A percentile compares a stretch with the other conserved stretches of the same genome.
These are phyloP conservation scores for Pseudopipra pipra DNA, from an alignment of 2,113 vertebrate genomes.

Conservation along the genomic window DNA sequence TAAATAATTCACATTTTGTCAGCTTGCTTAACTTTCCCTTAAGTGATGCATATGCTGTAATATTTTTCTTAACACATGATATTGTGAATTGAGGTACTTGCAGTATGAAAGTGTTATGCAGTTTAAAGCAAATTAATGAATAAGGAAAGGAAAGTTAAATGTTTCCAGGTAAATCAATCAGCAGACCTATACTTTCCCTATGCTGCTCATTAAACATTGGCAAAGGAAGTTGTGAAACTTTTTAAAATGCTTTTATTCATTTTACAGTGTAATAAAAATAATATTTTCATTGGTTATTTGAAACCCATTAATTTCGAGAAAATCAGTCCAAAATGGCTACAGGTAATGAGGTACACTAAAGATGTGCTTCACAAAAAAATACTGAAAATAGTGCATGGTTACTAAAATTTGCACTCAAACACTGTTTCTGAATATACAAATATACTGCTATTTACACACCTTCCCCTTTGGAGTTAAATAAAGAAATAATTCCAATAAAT, in stretches of 20 bases:
- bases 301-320: not conserved
- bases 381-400: not conserved
- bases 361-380: not conserved
- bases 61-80: not conserved
- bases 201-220: not conserved
- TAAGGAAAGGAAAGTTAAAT: not conserved
- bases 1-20: slow-evolving; percentile 33
- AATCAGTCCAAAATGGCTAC: not conserved
- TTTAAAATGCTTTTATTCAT: not conserved
- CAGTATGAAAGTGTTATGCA: not conserved
- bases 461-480: not conserved
- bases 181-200: not conserved
- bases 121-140: not conserved
- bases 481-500: slow-evolving; percentile 15
- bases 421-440: not conserved
- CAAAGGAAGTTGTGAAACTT: not conserved
- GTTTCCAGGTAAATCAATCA: not conserved
- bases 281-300: not conserved
- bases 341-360: not conserved
- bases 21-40: not conserved
- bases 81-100: not conserved
- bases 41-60: not conserved
- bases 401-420: not conserved
- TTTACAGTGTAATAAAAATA: slow-evolving; percentile 12
- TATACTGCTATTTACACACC: not conserved